Evolutionary conservation across 2,113 vertebrate genomes (phyloP).

Genomic region (Nettapus auritus): DNA sequence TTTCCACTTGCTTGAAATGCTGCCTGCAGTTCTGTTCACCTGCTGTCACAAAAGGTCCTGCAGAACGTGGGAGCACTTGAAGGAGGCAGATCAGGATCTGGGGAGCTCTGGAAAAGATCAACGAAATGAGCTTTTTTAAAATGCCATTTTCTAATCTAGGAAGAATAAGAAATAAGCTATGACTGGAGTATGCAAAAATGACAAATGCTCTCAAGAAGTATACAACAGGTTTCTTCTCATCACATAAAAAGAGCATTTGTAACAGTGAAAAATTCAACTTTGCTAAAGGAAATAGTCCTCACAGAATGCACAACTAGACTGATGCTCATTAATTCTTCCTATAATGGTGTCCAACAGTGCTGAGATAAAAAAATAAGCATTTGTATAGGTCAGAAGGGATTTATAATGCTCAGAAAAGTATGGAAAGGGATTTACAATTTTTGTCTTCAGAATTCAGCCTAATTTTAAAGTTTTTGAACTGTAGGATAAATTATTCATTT

Average conservation of each 20-base stretch:
- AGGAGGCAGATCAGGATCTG: not conserved
- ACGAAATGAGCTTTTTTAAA: not conserved
- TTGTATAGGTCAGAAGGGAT: not conserved
- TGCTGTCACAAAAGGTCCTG: not conserved
- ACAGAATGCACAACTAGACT: not conserved
- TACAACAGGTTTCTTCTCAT: not conserved
- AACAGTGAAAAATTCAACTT: not conserved
- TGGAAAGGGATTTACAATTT: not conserved
- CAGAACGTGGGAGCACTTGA: not conserved
- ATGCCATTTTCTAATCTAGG: not conserved
- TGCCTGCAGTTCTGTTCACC: not conserved
- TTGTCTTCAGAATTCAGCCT: not conserved
- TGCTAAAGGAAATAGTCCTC: not conserved
- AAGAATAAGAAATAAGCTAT: not conserved
- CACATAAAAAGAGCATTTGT: not conserved
- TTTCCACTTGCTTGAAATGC: not conserved
- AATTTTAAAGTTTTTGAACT: not conserved
- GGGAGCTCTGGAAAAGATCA: not conserved
- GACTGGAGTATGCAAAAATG: not conserved
- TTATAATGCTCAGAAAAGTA: not conserved
- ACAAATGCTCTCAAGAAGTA: not conserved
- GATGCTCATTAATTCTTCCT: not conserved
- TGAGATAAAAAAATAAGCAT: not conserved
- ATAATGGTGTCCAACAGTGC: not conserved
- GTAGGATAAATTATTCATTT: not conserved